A percentile compares a stretch with the other conserved stretches of the same genome.
Conservation (phyloP, 2,113 vertebrate genomes). For the Rhinolophus ferrumequinum region DNA sequence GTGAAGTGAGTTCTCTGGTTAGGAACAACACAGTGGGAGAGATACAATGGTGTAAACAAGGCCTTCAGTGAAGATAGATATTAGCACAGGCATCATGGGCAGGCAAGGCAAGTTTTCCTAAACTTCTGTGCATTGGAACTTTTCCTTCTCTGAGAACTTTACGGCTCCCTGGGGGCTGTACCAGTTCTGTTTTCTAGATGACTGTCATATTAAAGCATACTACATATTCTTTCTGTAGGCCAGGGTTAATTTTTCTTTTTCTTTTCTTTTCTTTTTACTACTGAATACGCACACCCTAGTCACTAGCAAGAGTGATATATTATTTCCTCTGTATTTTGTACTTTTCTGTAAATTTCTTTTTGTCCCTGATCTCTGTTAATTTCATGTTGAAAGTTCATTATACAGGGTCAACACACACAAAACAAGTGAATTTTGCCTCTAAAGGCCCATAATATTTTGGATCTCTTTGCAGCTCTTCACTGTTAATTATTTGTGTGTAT, state of each 20-base stretch:
- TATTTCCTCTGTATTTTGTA: constrained; percentile 29
- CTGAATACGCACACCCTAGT: not conserved
- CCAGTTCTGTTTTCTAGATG: constrained; percentile 11
- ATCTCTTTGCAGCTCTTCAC: constrained; percentile 12
- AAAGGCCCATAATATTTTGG: constrained; percentile 10
- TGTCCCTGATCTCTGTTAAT: not conserved
- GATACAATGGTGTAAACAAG: not conserved
- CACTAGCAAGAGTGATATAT: not conserved
- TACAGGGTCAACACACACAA: not conserved
- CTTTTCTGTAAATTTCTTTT: constrained; percentile 27
- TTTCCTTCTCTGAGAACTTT: not conserved
- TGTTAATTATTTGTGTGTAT: not conserved
- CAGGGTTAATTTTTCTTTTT: not conserved
- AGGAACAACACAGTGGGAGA: not conserved
- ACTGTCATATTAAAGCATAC: not conserved
- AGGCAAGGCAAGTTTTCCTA: not conserved
- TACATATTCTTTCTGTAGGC: not conserved
- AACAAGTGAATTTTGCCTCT: constrained; percentile 39
- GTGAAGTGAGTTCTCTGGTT: not conserved
- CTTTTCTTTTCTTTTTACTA: not conserved
- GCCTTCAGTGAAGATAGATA: not conserved
- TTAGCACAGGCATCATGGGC: not conserved
- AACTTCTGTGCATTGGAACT: not conserved
- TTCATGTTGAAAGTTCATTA: constrained; percentile 45
- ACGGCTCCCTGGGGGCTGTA: not conserved